Percentiles rank a stretch among this genome's conserved stretches.
Conservation (phyloP, 1,140 invertebrate genomes). For the Octopus sinensis region DNA sequence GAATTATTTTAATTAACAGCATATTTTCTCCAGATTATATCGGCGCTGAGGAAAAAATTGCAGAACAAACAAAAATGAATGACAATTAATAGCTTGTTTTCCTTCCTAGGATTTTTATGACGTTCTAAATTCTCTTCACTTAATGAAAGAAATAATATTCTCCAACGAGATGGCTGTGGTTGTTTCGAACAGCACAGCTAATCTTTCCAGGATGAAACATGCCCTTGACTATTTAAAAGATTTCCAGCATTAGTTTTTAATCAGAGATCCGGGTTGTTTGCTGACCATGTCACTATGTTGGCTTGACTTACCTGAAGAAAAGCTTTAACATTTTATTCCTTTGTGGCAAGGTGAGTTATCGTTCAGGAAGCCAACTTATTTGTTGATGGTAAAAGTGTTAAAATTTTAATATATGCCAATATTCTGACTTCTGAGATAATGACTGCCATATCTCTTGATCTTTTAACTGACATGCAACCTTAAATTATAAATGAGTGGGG, state of each 20-base stretch:
- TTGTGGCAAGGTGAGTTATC: neutral
- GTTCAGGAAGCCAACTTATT: neutral
- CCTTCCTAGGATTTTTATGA: neutral
- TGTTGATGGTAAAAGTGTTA: neutral
- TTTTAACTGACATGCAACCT: neutral
- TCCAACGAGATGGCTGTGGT: neutral
- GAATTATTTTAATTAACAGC: too few species aligned
- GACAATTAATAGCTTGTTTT: neutral
- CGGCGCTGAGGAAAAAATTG: too few species aligned
- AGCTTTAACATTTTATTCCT: neutral
- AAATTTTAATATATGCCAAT: slow-evolving; percentile 2
- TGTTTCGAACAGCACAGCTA: neutral
- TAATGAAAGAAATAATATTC: slow-evolving; percentile 4
- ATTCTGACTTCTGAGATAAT: too few species aligned
- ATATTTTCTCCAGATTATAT: too few species aligned
- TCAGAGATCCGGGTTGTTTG: slow-evolving; percentile 7
- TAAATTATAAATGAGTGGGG: slow-evolving; percentile 1
- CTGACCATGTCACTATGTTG: neutral
- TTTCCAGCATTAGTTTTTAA: neutral
- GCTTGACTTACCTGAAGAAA: neutral
- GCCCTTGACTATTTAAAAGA: neutral
- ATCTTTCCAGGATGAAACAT: slow-evolving; percentile 2
- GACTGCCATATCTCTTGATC: too few species aligned
- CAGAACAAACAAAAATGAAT: too few species aligned
- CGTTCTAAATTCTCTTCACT: slow-evolving; percentile 1